A percentile compares a stretch with the other conserved stretches of the same genome.
phyloP scores from a whole-genome alignment of 1,140 invertebrate genomes.

The Saccostrea cuccullata region DNA sequence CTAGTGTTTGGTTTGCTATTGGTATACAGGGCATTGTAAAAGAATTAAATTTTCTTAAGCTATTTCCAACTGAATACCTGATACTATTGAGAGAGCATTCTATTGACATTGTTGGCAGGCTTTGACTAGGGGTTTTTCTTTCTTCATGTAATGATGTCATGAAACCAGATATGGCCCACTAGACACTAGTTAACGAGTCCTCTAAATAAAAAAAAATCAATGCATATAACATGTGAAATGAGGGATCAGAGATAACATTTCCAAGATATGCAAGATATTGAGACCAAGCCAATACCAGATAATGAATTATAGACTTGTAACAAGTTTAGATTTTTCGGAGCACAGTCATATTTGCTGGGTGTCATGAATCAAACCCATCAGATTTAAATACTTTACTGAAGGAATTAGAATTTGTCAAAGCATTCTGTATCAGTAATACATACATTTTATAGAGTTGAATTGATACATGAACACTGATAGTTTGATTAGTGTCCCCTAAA shows the following conservation, averaged over 20 bases:
- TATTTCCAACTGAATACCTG: conserved; percentile 23
- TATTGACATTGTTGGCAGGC: conserved; percentile 34
- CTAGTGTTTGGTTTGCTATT: conserved; percentile 41
- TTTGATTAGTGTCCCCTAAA: neutral
- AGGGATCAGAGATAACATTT: conserved; percentile 49
- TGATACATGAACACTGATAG: conserved; percentile 10
- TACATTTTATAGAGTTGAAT: neutral
- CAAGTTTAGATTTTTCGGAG: conserved; percentile 32
- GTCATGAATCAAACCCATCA: conserved; percentile 19
- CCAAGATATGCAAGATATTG: conserved; percentile 39
- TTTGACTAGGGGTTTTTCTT: conserved; percentile 21
- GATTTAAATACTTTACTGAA: conserved; percentile 42
- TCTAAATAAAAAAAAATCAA: conserved; percentile 54
- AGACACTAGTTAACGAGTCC: conserved; percentile 45
- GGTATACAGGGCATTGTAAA: conserved; percentile 39
- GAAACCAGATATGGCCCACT: conserved; percentile 49
- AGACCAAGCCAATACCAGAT: conserved; percentile 31
- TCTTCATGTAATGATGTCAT: conserved; percentile 36
- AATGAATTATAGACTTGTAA: conserved; percentile 40
- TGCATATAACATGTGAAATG: conserved; percentile 51
- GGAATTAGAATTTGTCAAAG: conserved; percentile 30
- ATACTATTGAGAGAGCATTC: conserved; percentile 32
- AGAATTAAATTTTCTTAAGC: conserved; percentile 43
- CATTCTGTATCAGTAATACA: conserved; percentile 2
- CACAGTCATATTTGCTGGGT: conserved; percentile 36